phyloP scores from a whole-genome alignment of 2,797 vertebrate species.

The Intellagama lesueurii region DNA sequence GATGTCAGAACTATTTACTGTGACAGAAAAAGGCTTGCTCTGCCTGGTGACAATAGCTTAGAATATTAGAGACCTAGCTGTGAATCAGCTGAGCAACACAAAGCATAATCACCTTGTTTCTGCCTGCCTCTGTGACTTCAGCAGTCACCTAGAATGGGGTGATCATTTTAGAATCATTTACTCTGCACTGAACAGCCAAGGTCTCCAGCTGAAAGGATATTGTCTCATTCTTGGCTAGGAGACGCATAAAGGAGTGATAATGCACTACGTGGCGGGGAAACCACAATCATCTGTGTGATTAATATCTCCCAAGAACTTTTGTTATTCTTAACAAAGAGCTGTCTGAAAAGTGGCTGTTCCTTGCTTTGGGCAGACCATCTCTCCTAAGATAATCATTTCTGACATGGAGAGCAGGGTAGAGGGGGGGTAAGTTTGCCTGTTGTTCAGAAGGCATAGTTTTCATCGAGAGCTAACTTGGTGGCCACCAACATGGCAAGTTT shows the following conservation, averaged over 20 bases:
- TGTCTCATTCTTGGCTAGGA: not conserved
- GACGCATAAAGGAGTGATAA: not conserved
- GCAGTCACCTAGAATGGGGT: not conserved
- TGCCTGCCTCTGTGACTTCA: not conserved
- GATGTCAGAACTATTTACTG: slow-evolving; percentile 33
- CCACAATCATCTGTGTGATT: not conserved
- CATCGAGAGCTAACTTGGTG: slow-evolving; percentile 15
- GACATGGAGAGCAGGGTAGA: not conserved
- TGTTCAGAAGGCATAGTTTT: slow-evolving; percentile 18
- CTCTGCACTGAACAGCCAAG: not conserved
- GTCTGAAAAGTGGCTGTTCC: not conserved
- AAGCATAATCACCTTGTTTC: slow-evolving; percentile 25
- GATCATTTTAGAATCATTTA: slow-evolving; percentile 24
- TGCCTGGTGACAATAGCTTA: not conserved
- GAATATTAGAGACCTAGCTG: not conserved
- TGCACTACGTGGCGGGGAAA: not conserved
- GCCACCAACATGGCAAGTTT: not conserved
- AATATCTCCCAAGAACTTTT: slow-evolving; percentile 4
- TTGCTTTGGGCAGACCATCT: not conserved
- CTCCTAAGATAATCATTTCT: slow-evolving; percentile 14
- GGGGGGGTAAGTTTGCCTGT: slow-evolving; percentile 3
- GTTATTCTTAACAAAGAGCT: slow-evolving; percentile 6
- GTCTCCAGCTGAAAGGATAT: slow-evolving; percentile 21
- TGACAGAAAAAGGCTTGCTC: slow-evolving; percentile 17
- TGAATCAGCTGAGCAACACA: not conserved